Percentiles rank a stretch among this genome's conserved stretches.
These are phyloP conservation scores for Diplosoma virens DNA, from an alignment of 23 tunicate genomes.

Conservation along the genomic window DNA sequence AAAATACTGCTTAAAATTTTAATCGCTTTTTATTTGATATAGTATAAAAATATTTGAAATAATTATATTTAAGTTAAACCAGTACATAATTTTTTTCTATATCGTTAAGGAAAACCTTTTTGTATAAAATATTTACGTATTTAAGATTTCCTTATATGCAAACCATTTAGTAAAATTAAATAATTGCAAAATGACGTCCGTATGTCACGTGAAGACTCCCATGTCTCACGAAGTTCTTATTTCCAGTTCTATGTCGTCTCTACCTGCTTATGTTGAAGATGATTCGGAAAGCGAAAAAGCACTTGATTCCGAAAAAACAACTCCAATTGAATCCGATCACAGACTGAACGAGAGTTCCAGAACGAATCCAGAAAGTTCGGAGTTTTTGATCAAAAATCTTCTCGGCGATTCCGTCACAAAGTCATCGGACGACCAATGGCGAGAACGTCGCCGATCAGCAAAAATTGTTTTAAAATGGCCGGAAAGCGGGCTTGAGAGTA, in stretches of 20 bases:
- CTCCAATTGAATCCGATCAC: background rate
- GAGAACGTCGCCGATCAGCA: background rate
- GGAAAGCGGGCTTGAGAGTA: background rate
- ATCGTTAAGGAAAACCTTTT: too few species aligned
- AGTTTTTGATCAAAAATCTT: constrained; percentile 52
- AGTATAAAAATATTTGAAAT: too few species aligned
- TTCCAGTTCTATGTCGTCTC: background rate
- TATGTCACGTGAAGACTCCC: constrained; percentile 6
- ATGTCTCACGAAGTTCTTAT: background rate
- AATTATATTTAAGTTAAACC: too few species aligned
- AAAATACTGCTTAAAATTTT: too few species aligned
- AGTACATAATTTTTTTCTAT: too few species aligned
- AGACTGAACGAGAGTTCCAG: background rate
- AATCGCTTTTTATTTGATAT: too few species aligned
- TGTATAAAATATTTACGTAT: too few species aligned
- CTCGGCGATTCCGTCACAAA: constrained; percentile 25
- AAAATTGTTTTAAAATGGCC: constrained; percentile 14
- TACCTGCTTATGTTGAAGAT: background rate
- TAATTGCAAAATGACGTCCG: constrained; percentile 32
- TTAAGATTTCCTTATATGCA: too few species aligned
- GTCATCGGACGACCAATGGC: background rate
- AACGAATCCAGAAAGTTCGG: background rate
- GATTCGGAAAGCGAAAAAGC: constrained; percentile 16
- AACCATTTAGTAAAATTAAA: too few species aligned
- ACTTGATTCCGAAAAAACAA: background rate